A percentile compares a stretch with the other conserved stretches of the same genome.
These are phyloP conservation scores for Dascillus cervinus DNA, from an alignment of 2,888 invertebrate genomes.

Conservation along the genomic window DNA sequence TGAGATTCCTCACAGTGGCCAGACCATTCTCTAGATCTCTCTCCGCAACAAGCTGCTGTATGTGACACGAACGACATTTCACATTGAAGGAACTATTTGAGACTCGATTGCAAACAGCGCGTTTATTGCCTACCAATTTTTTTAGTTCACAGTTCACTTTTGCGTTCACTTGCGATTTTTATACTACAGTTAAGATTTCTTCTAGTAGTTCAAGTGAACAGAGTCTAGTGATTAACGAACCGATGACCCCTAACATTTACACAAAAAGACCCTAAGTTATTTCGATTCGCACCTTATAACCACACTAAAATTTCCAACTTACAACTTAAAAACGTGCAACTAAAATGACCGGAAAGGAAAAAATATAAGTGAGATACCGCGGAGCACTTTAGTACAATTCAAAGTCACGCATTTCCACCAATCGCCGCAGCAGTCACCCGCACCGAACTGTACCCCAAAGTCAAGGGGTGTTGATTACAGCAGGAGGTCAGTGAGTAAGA, in stretches of 20 bases:
- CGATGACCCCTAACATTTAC: too few relatives aligned
- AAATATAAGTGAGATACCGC: too few relatives aligned
- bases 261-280: too few relatives aligned
- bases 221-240: too few relatives aligned
- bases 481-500: conserved; percentile 23
- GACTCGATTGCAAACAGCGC: background rate
- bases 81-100: background rate
- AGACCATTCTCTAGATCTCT: conserved; percentile 12
- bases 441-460: conserved; percentile 13
- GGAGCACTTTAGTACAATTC: conserved; percentile 11
- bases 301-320: too few relatives aligned
- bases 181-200: too few relatives aligned
- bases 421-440: conserved; percentile 20
- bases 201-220: too few relatives aligned
- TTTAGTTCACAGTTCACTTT: background rate
- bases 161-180: too few relatives aligned
- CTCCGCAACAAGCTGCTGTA: conserved; percentile 49
- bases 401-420: conserved; percentile 21
- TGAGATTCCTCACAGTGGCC: conserved; percentile 32
- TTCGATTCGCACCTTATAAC: too few relatives aligned
- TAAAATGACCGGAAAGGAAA: too few relatives aligned
- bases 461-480: conserved; percentile 21
- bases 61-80: conserved; percentile 51
- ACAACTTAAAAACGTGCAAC: too few relatives aligned
- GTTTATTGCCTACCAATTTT: background rate